Evolutionary conservation across 2,113 vertebrate species (phyloP).

Genomic region (Chionis minor): DNA sequence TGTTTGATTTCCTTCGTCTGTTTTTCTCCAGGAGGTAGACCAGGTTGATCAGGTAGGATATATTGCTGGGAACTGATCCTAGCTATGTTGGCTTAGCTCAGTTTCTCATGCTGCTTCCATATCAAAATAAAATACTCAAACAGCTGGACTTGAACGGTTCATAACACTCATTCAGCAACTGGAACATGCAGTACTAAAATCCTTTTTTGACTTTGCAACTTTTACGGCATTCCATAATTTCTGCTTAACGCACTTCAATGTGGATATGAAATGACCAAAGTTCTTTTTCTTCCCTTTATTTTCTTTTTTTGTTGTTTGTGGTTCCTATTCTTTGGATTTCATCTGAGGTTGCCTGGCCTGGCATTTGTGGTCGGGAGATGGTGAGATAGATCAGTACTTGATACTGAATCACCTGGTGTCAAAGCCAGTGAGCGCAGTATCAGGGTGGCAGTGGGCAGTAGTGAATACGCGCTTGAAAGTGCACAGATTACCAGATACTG

Average conservation of each 20-base stretch:
- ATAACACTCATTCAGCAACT: slow-evolving; percentile 91
- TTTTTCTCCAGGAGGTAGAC: slow-evolving; percentile 97
- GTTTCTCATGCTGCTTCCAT: slow-evolving; percentile 90
- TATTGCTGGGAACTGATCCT: slow-evolving; percentile 81
- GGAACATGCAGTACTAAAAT: slow-evolving; percentile 92
- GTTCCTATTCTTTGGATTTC: slow-evolving; percentile 85
- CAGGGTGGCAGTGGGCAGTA: slow-evolving; percentile 73
- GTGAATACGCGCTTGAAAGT: slow-evolving; percentile 45
- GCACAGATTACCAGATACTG: slow-evolving; percentile 86
- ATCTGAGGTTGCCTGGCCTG: slow-evolving; percentile 83
- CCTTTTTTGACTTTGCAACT: slow-evolving; percentile 79
- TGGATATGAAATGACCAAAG: slow-evolving; percentile 85
- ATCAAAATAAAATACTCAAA: slow-evolving; percentile 81
- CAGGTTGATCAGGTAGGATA: slow-evolving; percentile 99
- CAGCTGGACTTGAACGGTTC: slow-evolving; percentile 85
- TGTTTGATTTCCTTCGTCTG: slow-evolving; percentile 86
- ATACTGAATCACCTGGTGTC: slow-evolving; percentile 74
- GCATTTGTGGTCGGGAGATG: slow-evolving; percentile 81
- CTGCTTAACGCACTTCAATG: slow-evolving; percentile 87
- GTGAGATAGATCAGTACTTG: slow-evolving; percentile 82
- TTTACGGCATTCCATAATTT: slow-evolving; percentile 84
- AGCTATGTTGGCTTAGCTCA: slow-evolving; percentile 84
- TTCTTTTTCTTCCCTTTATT: slow-evolving; percentile 78
- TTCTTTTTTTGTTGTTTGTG: slow-evolving; percentile 74
- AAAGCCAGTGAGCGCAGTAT: slow-evolving; percentile 69